phyloP scores from a whole-genome alignment of 2,113 vertebrate genomes.

The Protomyctophum bolini region DNA sequence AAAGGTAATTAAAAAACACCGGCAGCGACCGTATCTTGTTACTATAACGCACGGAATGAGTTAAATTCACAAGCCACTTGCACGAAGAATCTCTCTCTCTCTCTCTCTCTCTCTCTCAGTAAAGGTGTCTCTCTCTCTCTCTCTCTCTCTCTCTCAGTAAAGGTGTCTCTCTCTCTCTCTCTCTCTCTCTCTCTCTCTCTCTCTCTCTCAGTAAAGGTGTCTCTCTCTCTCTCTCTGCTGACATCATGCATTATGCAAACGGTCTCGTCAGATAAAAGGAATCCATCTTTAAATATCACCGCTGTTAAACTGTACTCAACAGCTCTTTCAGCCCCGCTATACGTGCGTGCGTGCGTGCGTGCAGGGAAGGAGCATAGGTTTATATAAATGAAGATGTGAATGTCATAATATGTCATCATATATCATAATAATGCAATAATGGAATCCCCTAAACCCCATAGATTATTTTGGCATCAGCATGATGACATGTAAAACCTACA shows the following conservation, averaged over 20 bases:
- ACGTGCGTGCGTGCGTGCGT: constrained; percentile 15
- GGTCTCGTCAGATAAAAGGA: constrained; percentile 71
- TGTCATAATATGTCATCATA: no score
- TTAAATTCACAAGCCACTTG: constrained; percentile 36
- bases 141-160: constrained; percentile 46
- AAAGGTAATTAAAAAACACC: no score
- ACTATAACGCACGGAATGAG: neutral
- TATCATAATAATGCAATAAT: no score
- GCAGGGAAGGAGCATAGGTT: neutral
- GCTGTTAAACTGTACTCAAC: constrained; percentile 75
- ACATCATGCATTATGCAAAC: constrained; percentile 78
- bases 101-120: constrained; percentile 46
- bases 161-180: constrained; percentile 15
- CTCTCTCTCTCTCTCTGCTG: constrained; percentile 22
- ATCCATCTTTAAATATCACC: constrained; percentile 72
- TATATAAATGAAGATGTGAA: no score
- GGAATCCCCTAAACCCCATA: no score
- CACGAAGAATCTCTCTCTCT: constrained; percentile 47
- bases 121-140: constrained; percentile 21
- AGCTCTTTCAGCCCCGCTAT: constrained; percentile 71
- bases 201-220: constrained; percentile 44
- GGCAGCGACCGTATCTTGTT: no score
- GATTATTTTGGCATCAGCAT: no score
- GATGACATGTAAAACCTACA: no score
- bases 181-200: constrained; percentile 34